A percentile compares a stretch with the other conserved stretches of the same genome.
Evolutionary conservation across 2,888 invertebrate species (phyloP).

Genomic region (Dasysyrphus albostriatus): DNA sequence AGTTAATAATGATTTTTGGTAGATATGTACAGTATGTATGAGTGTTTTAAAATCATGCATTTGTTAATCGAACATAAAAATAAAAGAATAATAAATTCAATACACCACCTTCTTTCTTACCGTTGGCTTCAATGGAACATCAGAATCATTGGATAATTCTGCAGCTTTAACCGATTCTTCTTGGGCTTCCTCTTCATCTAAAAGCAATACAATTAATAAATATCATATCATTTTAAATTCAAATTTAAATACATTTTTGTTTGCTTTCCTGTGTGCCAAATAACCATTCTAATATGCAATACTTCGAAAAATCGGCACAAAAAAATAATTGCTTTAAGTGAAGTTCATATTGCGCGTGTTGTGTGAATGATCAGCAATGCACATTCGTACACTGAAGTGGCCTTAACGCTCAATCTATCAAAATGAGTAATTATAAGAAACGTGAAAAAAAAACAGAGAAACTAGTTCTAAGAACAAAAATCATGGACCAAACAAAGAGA

Average conservation of each 20-base stretch:
- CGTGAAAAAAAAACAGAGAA: too few species aligned
- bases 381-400: too few species aligned
- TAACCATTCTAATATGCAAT: too few species aligned
- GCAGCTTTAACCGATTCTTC: slow-evolving; percentile 82
- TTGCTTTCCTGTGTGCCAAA: slow-evolving; percentile 44
- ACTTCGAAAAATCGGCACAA: too few species aligned
- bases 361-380: too few species aligned
- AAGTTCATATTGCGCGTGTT: too few species aligned
- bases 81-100: slow-evolving; percentile 39
- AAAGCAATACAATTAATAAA: slow-evolving; percentile 31
- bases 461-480: too few species aligned
- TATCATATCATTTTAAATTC: slow-evolving; percentile 20
- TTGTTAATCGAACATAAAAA: slow-evolving; percentile 10
- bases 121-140: slow-evolving; percentile 83
- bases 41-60: neutral
- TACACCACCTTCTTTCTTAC: slow-evolving; percentile 79
- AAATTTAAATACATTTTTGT: neutral
- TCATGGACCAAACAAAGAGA: too few species aligned
- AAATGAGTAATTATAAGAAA: too few species aligned
- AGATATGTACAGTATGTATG: neutral
- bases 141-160: slow-evolving; percentile 83
- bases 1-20: neutral
- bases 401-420: too few species aligned
- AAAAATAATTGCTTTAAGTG: too few species aligned
- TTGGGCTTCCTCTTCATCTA: slow-evolving; percentile 82